A percentile compares a stretch with the other conserved stretches of the same genome.
Conservation (phyloP, 2,797 vertebrate species). For the Vireo griseus region DNA sequence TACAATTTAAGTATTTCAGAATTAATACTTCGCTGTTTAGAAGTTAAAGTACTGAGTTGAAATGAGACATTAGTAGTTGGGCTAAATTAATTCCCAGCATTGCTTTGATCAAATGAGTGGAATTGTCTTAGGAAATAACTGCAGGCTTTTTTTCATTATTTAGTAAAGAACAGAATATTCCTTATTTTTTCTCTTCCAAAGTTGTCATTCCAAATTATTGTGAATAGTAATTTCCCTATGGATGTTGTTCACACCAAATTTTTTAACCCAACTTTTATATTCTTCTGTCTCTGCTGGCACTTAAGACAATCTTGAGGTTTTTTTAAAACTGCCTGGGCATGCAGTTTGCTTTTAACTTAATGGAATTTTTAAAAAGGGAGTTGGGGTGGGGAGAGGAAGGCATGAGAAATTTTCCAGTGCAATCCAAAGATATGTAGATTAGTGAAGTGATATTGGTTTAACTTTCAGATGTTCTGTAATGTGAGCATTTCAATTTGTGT, state of each 20-base stretch:
- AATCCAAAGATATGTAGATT: background rate
- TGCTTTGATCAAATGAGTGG: background rate
- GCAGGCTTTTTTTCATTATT: background rate
- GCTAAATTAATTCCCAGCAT: background rate
- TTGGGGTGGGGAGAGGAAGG: background rate
- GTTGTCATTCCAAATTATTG: background rate
- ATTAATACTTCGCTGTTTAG: background rate
- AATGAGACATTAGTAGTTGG: background rate
- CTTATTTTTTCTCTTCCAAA: background rate
- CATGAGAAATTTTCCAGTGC: background rate
- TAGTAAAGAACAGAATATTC: background rate
- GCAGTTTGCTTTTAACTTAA: background rate
- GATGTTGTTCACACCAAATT: background rate
- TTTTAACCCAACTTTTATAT: background rate
- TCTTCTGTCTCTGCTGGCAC: background rate
- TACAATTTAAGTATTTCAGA: background rate
- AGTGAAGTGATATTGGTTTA: background rate
- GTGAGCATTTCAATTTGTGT: background rate
- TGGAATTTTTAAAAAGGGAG: background rate
- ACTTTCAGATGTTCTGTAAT: background rate
- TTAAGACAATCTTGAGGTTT: background rate
- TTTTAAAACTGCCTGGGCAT: background rate
- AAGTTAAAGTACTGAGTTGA: background rate
- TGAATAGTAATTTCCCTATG: background rate
- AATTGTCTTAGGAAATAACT: slow-evolving; percentile 3